Percentiles rank a stretch among this genome's conserved stretches.
Conservation (phyloP, 2,113 vertebrate genomes). For the Cynoglossus semilaevis region DNA sequence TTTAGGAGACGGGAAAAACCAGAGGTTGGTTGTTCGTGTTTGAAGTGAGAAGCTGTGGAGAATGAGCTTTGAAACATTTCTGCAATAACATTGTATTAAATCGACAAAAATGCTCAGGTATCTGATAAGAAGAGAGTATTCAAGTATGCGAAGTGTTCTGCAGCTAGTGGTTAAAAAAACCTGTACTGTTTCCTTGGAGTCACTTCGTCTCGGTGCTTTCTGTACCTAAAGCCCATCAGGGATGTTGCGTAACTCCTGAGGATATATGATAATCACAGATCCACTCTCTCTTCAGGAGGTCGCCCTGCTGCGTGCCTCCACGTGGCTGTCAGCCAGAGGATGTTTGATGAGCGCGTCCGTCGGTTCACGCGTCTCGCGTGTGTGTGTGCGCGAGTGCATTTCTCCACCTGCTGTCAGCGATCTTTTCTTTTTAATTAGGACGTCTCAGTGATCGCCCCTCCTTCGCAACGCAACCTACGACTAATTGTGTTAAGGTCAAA, state of each 20-base stretch:
- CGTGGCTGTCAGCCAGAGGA: constrained; percentile 25
- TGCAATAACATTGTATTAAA: too few relatives aligned
- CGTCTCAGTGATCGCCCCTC: constrained; percentile 36
- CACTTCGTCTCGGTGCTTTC: not conserved
- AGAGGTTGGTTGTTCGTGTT: constrained; percentile 59
- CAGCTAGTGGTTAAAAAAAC: too few relatives aligned
- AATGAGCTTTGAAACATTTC: too few relatives aligned
- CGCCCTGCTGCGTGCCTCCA: constrained; percentile 28
- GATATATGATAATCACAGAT: constrained; percentile 55
- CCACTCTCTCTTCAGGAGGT: constrained; percentile 41
- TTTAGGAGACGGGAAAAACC: constrained; percentile 49
- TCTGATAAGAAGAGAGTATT: too few relatives aligned
- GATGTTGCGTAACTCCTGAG: constrained; percentile 41
- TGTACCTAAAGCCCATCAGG: constrained; percentile 23
- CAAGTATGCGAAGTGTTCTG: too few relatives aligned
- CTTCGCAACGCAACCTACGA: constrained; percentile 22
- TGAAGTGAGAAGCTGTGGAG: constrained; percentile 51
- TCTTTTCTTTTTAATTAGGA: constrained; percentile 29
- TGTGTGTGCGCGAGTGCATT: not conserved
- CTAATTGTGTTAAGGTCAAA: constrained; percentile 55
- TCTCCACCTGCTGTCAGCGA: constrained; percentile 29
- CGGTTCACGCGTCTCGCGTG: not conserved
- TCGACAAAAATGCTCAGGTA: too few relatives aligned
- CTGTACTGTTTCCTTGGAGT: constrained; percentile 2
- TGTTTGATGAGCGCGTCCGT: constrained; percentile 43